Base-by-base conservation (phyloP, 2,888 invertebrate species). In the Gymnoscelis rufifasciata region DNA sequence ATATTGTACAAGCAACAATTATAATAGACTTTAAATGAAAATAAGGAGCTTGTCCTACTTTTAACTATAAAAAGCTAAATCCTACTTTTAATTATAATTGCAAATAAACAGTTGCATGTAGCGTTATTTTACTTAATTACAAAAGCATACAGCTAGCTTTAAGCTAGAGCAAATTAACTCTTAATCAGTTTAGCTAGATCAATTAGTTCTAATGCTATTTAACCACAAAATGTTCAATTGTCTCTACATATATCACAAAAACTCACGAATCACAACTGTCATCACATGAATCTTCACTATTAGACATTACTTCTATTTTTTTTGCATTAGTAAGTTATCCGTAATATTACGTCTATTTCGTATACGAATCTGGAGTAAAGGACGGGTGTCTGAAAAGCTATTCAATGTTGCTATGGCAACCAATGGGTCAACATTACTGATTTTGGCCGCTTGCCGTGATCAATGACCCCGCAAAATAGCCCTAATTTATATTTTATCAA, bases 331-430 rank as follows among this genome's bases (percentile, higher is more conserved):
- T 7, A 7, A 26, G 7, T 26, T 2, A 1, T 6, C n/a, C 10
- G 14, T 31, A 15, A 15, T 3, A 7, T 13, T 23, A 33, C 40
- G 52, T 53, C 46, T 43, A 41, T 49, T 45, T 40, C 38, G 41
- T 51, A 56, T 46, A 57, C 51, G 54, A 46, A 47, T 54, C 56
- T 30, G 49, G 43, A 52, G 61, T 56, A 60, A 55, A 55, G 44
- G 49, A 53, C 58, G 33, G 53, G 47, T 62, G 48, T 56, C 52
- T 43, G 51, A 43, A 60, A 66, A 74, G 77, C 67, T 79, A 83
- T 84, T 87, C 86, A 83, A 86, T 86, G 78, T 86, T 79, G 60
- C 81, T 54, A 83, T 80, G 66, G 79, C 50, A 66, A 86, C 81
- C 58, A 61, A 74, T 73, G 65, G 51, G 66, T 74, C 81, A 83